phyloP scores from a whole-genome alignment of 2,797 vertebrate species.

The Glyptemys insculpta region DNA sequence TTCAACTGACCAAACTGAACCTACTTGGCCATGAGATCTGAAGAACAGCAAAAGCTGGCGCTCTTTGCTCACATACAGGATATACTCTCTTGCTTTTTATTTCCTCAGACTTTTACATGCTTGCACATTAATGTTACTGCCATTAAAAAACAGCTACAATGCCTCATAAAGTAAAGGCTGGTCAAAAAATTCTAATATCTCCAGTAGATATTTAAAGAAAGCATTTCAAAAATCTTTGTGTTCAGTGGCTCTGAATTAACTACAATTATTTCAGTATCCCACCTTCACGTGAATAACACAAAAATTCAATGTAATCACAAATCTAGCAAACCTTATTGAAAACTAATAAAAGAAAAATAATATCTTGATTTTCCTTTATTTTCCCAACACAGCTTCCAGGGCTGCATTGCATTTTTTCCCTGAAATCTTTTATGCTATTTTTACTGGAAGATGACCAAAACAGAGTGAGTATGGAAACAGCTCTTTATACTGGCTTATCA shows the following conservation, averaged over 20 bases:
- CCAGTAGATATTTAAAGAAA: slow-evolving; percentile 15
- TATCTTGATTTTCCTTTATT: slow-evolving; percentile 42
- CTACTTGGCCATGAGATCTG: background rate
- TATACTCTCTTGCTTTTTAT: background rate
- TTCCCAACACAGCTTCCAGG: slow-evolving; percentile 37
- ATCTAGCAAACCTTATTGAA: slow-evolving; percentile 11
- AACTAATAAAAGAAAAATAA: slow-evolving; percentile 40
- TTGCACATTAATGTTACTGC: background rate
- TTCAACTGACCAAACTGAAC: background rate
- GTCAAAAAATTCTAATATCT: slow-evolving; percentile 45
- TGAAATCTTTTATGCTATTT: slow-evolving; percentile 39
- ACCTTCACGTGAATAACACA: slow-evolving; percentile 20
- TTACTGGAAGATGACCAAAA: slow-evolving; percentile 52
- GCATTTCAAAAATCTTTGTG: slow-evolving; percentile 26
- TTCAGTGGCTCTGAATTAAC: slow-evolving; percentile 43
- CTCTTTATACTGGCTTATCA: slow-evolving; percentile 45
- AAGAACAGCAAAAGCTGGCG: background rate
- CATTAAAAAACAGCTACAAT: slow-evolving; percentile 26
- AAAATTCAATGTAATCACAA: slow-evolving; percentile 37
- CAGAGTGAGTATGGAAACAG: background rate
- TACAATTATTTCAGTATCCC: slow-evolving; percentile 6
- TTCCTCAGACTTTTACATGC: background rate
- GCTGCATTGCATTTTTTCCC: slow-evolving; percentile 1
- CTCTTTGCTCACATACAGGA: background rate
- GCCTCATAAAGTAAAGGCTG: slow-evolving; percentile 19